A percentile compares a stretch with the other conserved stretches of the same genome.
Conservation (phyloP, 2,797 vertebrate genomes). For the Anabas testudineus region DNA sequence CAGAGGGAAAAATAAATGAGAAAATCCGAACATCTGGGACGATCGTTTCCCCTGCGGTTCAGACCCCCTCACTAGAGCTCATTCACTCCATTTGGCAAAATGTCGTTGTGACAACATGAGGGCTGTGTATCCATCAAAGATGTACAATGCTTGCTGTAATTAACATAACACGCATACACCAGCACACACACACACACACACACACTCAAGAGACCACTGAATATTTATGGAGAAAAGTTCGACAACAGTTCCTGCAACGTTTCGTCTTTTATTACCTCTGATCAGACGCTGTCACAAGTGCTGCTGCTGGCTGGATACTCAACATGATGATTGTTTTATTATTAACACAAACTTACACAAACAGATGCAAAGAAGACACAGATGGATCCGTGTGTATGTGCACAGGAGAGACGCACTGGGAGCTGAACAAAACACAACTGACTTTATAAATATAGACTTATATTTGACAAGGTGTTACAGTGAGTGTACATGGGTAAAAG, state of each 20-base stretch:
- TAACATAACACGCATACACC: conserved; percentile 57
- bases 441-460: conserved; percentile 56
- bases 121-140: conserved; percentile 52
- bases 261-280: conserved; percentile 74
- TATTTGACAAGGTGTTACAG: conserved; percentile 13
- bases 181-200: conserved; percentile 6
- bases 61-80: conserved; percentile 42
- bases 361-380: conserved; percentile 22
- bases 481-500: conserved; percentile 24
- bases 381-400: conserved; percentile 26
- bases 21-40: conserved; percentile 50
- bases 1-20: conserved; percentile 27
- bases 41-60: background rate
- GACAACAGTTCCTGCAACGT: conserved; percentile 48
- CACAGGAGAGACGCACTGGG: conserved; percentile 42
- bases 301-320: conserved; percentile 44
- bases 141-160: conserved; percentile 47
- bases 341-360: conserved; percentile 52
- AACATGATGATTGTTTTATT: conserved; percentile 48
- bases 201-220: conserved; percentile 13
- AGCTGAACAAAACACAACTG: conserved; percentile 31
- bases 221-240: conserved; percentile 59
- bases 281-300: conserved; percentile 63
- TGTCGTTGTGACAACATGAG: conserved; percentile 45
- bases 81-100: conserved; percentile 54